A percentile compares a stretch with the other conserved stretches of the same genome.
Conservation (phyloP, 2,888 invertebrate species). For the Esperia sulphurella region DNA sequence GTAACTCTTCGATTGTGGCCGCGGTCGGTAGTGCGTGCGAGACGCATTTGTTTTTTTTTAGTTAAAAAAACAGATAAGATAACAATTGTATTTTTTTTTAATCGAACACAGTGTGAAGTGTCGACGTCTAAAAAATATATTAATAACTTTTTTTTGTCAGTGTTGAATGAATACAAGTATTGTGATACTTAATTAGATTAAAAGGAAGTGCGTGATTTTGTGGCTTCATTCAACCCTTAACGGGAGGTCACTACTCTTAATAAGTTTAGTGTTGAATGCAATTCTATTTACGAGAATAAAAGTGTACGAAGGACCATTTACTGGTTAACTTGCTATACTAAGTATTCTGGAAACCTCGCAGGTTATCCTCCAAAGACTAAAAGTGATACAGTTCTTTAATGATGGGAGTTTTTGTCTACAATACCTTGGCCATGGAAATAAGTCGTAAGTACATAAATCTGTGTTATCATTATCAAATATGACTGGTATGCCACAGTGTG, state of each 20-base stretch:
- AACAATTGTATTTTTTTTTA: too few relatives aligned
- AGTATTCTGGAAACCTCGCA: too few relatives aligned
- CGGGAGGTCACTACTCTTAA: conserved; percentile 38
- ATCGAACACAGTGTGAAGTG: too few relatives aligned
- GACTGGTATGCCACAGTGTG: not conserved
- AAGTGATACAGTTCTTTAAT: conserved; percentile 18
- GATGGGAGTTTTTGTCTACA: conserved; percentile 66
- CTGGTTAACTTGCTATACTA: too few relatives aligned
- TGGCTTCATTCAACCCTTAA: conserved; percentile 52
- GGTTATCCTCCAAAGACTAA: too few relatives aligned
- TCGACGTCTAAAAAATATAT: not conserved
- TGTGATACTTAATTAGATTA: conserved; percentile 44
- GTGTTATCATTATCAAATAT: not conserved
- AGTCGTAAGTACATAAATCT: conserved; percentile 65
- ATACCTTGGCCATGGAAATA: conserved; percentile 67
- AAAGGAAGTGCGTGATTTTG: conserved; percentile 30
- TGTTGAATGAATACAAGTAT: conserved; percentile 14
- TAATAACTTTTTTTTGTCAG: conserved; percentile 10
- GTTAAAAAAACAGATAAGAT: not conserved
- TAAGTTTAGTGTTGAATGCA: conserved; percentile 36
- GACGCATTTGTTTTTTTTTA: conserved; percentile 12
- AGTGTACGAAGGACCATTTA: too few relatives aligned
- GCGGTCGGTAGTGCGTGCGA: conserved; percentile 38
- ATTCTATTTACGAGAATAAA: too few relatives aligned
- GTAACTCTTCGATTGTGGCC: conserved; percentile 38